Conservation (phyloP, 1,140 invertebrate genomes). For the Penaeus indicus region DNA sequence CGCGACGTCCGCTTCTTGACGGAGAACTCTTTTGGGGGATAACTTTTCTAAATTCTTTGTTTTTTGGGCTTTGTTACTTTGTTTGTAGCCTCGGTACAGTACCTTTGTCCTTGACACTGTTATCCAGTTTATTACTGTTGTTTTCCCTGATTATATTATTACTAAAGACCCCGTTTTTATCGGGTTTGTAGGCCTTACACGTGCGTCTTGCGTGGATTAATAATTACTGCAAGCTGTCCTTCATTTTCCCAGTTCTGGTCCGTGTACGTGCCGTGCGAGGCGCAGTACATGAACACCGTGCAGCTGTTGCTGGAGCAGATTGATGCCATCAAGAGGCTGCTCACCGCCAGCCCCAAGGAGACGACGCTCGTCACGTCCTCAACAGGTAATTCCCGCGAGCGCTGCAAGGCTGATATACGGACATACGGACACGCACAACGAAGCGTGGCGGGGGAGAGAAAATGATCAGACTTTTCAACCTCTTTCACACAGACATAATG, state of each 20-base stretch:
- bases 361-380: conserved; percentile 80
- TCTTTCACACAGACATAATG: conserved; percentile 34
- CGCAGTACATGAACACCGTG: conserved; percentile 70
- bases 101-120: too few relatives aligned
- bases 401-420: neutral
- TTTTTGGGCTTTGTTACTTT: too few relatives aligned
- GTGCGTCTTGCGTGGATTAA: neutral
- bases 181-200: neutral
- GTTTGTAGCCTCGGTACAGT: too few relatives aligned
- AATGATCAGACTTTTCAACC: too few relatives aligned
- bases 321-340: conserved; percentile 85
- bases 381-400: conserved; percentile 5
- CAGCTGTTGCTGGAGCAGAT: conserved; percentile 88
- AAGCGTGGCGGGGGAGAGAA: neutral
- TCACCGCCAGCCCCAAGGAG: conserved; percentile 82
- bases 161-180: neutral
- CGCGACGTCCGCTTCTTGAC: too few relatives aligned
- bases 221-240: neutral
- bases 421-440: neutral
- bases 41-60: too few relatives aligned
- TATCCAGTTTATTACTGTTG: too few relatives aligned
- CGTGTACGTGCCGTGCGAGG: conserved; percentile 86
- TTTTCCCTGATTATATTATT: too few relatives aligned
- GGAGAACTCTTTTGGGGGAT: too few relatives aligned
- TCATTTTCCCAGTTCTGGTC: conserved; percentile 83